Conservation (phyloP, 30 jellyfish, hydroid and myxozoan species). For the Turritopsis rubra region DNA sequence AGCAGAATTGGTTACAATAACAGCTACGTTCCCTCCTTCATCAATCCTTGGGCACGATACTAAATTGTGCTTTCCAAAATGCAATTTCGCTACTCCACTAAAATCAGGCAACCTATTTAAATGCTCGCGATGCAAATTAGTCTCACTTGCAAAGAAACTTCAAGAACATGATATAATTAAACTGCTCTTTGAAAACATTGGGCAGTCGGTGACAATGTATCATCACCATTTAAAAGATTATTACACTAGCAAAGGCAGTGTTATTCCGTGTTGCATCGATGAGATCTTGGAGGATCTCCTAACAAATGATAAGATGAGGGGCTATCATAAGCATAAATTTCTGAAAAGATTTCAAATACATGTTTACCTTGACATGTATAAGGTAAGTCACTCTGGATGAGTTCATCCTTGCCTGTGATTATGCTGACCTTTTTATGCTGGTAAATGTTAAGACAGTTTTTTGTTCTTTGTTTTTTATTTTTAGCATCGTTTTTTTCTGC, state of each 20-base stretch:
- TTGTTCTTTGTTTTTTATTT: too few species aligned
- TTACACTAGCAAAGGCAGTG: not conserved
- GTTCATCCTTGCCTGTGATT: too few species aligned
- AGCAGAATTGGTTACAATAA: not conserved
- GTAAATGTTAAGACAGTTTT: too few species aligned
- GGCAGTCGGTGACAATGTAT: not conserved
- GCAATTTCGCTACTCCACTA: not conserved
- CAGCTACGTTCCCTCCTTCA: not conserved
- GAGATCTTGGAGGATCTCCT: not conserved
- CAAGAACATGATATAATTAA: not conserved
- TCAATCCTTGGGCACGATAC: not conserved
- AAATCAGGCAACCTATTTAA: not conserved
- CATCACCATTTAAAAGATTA: not conserved
- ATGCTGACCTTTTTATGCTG: too few species aligned
- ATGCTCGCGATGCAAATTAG: not conserved
- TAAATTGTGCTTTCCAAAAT: not conserved
- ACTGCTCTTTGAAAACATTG: not conserved
- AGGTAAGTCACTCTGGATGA: too few species aligned
- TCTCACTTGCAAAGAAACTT: not conserved
- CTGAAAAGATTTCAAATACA: not conserved
- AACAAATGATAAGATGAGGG: not conserved
- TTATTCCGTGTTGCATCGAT: not conserved
- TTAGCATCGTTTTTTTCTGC: too few species aligned
- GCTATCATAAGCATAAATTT: not conserved
- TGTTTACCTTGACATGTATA: too few species aligned